Evolutionary conservation across 2,797 vertebrate genomes (phyloP).

Genomic region (Sebastes paucispinis): DNA sequence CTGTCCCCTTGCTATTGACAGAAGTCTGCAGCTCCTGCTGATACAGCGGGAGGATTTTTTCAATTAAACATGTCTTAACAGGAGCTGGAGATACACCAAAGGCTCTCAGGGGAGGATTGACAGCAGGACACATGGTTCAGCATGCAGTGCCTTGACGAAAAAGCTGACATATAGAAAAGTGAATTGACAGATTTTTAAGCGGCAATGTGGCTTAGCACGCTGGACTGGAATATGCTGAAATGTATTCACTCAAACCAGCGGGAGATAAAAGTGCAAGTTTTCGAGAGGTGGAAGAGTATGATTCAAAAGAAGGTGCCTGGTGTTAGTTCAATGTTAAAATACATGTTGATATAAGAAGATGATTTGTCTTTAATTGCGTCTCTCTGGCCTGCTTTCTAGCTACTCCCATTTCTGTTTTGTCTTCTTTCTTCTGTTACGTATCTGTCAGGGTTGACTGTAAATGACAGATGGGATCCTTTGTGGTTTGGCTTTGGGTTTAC

Average conservation of each 20-base stretch:
- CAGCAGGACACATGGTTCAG: conserved; percentile 21
- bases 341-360: neutral
- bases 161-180: conserved; percentile 11
- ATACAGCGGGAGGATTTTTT: conserved; percentile 51
- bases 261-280: neutral
- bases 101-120: conserved; percentile 38
- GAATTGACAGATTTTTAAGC: conserved; percentile 20
- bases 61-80: conserved; percentile 48
- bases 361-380: neutral
- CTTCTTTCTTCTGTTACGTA: neutral
- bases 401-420: neutral
- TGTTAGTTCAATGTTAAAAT: neutral
- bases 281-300: too few species aligned
- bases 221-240: neutral
- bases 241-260: neutral
- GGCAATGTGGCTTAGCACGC: neutral
- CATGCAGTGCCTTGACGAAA: conserved; percentile 9
- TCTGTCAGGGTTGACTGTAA: neutral
- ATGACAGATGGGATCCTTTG: neutral
- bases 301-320: neutral
- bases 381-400: neutral
- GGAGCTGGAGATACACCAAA: conserved; percentile 26
- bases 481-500: neutral
- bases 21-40: conserved; percentile 62
- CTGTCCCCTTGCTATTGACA: conserved; percentile 52